Evolutionary conservation across 2,113 vertebrate species (phyloP).

Genomic region (Henicopernis longicauda): DNA sequence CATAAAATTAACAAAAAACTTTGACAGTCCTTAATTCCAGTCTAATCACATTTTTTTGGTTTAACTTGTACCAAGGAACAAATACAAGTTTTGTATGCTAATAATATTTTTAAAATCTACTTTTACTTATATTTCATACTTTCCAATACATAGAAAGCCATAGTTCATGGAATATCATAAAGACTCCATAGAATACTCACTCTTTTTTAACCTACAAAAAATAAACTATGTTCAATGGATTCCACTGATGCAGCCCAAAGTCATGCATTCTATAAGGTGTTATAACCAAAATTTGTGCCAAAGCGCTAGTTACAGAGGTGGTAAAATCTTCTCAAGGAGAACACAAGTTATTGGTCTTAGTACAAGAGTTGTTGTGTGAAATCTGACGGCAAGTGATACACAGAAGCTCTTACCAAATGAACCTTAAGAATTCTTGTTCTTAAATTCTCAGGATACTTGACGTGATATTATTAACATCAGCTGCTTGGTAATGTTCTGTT

Average conservation of each 20-base stretch:
- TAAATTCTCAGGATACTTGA: background rate
- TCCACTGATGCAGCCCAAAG: background rate
- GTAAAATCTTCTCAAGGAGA: background rate
- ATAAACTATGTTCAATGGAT: background rate
- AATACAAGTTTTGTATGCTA: background rate
- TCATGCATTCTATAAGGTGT: background rate
- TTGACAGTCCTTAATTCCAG: background rate
- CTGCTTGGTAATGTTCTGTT: background rate
- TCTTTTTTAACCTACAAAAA: background rate
- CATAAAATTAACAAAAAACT: background rate
- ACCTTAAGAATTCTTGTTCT: background rate
- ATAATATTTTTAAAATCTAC: background rate
- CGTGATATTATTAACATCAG: background rate
- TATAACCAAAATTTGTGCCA: background rate
- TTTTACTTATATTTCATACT: background rate
- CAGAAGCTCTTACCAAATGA: background rate
- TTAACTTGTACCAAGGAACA: background rate
- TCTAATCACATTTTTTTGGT: rapidly evolving
- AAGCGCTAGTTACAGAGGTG: background rate
- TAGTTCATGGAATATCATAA: background rate
- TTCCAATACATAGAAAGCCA: background rate
- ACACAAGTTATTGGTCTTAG: background rate
- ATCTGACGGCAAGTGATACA: background rate
- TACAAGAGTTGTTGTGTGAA: background rate
- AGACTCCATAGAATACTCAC: background rate